Percentiles rank a stretch among this genome's conserved stretches.
Conservation (phyloP, 2,888 invertebrate genomes). For the Mechanitis mazaeus region DNA sequence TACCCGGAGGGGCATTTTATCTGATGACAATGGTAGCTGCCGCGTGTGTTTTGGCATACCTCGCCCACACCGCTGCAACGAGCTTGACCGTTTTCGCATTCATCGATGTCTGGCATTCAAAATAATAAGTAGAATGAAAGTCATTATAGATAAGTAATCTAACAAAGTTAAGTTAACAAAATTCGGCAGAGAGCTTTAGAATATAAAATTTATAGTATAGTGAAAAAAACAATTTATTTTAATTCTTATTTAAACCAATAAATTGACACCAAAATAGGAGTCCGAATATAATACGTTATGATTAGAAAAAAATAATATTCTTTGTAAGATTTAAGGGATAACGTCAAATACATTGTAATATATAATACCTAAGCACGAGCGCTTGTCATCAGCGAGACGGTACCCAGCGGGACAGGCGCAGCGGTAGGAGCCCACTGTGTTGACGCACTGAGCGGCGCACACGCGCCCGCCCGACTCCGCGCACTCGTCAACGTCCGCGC, state of each 20-base stretch:
- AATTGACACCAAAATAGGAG: no score
- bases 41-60: conserved; percentile 93
- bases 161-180: not conserved
- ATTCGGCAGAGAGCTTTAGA: no score
- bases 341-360: no score
- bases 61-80: conserved; percentile 81
- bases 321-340: no score
- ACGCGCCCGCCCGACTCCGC: conserved; percentile 70
- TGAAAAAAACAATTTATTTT: no score
- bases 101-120: conserved; percentile 79
- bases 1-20: conserved; percentile 93
- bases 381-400: conserved; percentile 82
- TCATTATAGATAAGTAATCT: not conserved
- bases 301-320: no score
- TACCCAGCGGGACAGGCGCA: conserved; percentile 93
- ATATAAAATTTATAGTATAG: no score
- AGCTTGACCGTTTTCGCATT: conserved; percentile 86
- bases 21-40: conserved; percentile 90
- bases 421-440: conserved; percentile 89
- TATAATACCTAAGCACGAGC: conserved; percentile 86
- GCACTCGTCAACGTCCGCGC: conserved; percentile 88
- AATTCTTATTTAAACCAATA: no score
- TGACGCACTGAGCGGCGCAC: conserved; percentile 91
- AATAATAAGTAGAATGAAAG: not conserved
- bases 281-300: no score